Percentiles rank a stretch among this genome's conserved stretches.
Evolutionary conservation across 2,113 vertebrate genomes (phyloP).

Genomic region (Cettia cetti): DNA sequence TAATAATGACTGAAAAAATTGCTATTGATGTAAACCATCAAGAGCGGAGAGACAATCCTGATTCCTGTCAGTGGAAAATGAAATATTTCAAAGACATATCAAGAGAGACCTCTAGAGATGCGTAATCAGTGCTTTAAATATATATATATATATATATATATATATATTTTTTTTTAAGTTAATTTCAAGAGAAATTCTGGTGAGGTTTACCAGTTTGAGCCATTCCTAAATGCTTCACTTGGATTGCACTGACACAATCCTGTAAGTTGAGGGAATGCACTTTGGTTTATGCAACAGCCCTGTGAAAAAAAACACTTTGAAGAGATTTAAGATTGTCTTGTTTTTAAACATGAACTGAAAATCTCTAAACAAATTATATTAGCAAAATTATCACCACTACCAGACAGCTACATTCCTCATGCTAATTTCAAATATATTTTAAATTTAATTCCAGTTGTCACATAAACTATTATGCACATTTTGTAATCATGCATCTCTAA

Average conservation of each 20-base stretch:
- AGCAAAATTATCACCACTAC: constrained; percentile 1
- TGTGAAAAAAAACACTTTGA: neutral
- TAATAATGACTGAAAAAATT: neutral
- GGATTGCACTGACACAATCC: neutral
- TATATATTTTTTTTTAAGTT: neutral
- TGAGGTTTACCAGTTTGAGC: neutral
- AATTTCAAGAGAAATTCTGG: neutral
- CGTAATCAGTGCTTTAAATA: neutral
- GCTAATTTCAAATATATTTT: constrained; percentile 11
- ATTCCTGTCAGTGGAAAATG: neutral
- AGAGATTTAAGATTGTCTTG: neutral
- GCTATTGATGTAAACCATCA: neutral
- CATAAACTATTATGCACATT: neutral
- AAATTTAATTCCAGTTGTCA: constrained; percentile 42
- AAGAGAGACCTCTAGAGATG: neutral
- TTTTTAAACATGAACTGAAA: neutral
- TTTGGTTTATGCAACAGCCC: neutral
- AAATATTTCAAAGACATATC: neutral
- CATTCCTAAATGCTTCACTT: neutral
- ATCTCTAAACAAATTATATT: constrained; percentile 4
- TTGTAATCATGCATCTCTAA: constrained; percentile 38
- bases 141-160: no score
- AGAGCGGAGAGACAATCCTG: neutral
- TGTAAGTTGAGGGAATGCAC: accelerated
- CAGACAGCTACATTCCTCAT: neutral